Evolutionary conservation across 2,113 vertebrate genomes (phyloP).

Genomic region (Misgurnus mizolepis): DNA sequence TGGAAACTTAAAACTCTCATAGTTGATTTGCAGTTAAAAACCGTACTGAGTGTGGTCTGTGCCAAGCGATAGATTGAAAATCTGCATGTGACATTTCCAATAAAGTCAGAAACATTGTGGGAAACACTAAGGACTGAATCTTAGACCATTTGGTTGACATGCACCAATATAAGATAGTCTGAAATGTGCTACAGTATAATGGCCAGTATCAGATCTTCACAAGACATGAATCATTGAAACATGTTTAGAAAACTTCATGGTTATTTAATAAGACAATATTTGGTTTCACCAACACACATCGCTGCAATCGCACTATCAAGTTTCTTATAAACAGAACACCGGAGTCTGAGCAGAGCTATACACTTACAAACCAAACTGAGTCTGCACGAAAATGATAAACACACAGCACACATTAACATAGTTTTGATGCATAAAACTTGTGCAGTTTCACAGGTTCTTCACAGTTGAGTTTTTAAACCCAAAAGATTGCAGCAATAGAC

Average conservation of each 20-base stretch:
- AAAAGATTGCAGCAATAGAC: neutral
- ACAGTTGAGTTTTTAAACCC: conserved; percentile 25
- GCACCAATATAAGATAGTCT: too few relatives aligned
- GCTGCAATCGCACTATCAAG: conserved; percentile 51
- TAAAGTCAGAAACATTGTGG: too few relatives aligned
- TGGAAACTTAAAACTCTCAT: too few relatives aligned
- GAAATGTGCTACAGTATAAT: too few relatives aligned
- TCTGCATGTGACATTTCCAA: too few relatives aligned
- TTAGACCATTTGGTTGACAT: too few relatives aligned
- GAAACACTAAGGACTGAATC: too few relatives aligned
- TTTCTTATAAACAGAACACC: conserved; percentile 46
- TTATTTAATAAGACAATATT: conserved; percentile 71
- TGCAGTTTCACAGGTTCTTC: conserved; percentile 38
- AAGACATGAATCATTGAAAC: conserved; percentile 58
- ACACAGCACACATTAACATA: conserved; percentile 18
- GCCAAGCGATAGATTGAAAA: too few relatives aligned
- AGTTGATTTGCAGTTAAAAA: too few relatives aligned
- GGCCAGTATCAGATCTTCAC: neutral
- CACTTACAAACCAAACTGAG: conserved; percentile 37
- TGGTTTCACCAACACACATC: conserved; percentile 54
- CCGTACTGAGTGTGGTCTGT: too few relatives aligned
- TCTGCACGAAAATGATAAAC: conserved; percentile 41
- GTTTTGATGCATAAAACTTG: conserved; percentile 14
- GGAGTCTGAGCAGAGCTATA: conserved; percentile 35
- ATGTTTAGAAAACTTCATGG: conserved; percentile 55